Conservation (phyloP, 2,888 invertebrate species). For the Mimachlamys varia region DNA sequence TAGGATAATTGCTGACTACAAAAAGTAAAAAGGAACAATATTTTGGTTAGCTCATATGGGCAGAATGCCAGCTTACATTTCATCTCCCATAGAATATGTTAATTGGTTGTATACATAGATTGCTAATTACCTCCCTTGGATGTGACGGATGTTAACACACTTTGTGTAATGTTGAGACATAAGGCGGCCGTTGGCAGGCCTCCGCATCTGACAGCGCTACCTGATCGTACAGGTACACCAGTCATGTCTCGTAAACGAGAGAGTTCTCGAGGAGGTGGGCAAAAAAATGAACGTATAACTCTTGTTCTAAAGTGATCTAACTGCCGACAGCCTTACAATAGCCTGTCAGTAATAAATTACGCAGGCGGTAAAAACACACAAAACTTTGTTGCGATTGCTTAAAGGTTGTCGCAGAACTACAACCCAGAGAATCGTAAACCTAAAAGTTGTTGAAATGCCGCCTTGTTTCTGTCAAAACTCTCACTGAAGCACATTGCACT, state of each 20-base stretch:
- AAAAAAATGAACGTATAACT: not conserved
- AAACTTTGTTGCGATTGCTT: not conserved
- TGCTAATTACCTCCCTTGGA: not conserved
- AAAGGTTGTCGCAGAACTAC: not conserved
- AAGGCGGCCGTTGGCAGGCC: not conserved
- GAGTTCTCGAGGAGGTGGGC: not conserved
- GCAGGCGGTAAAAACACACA: not conserved
- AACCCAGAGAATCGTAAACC: not conserved
- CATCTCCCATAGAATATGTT: not conserved
- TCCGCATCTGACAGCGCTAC: not conserved
- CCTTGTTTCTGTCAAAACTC: no score
- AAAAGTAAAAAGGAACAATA: not conserved
- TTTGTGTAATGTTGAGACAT: not conserved
- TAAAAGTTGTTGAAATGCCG: not conserved
- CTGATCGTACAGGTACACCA: not conserved
- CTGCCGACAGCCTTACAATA: not conserved
- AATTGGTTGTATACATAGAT: not conserved
- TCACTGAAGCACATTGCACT: no score
- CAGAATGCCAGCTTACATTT: not conserved
- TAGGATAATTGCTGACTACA: not conserved
- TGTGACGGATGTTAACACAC: not conserved
- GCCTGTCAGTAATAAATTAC: not conserved
- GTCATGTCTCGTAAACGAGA: not conserved
- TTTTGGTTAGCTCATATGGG: not conserved
- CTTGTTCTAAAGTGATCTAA: not conserved